These are phyloP conservation scores for Bucorvus abyssinicus DNA, from an alignment of 2,797 vertebrate species.

Conservation along the genomic window DNA sequence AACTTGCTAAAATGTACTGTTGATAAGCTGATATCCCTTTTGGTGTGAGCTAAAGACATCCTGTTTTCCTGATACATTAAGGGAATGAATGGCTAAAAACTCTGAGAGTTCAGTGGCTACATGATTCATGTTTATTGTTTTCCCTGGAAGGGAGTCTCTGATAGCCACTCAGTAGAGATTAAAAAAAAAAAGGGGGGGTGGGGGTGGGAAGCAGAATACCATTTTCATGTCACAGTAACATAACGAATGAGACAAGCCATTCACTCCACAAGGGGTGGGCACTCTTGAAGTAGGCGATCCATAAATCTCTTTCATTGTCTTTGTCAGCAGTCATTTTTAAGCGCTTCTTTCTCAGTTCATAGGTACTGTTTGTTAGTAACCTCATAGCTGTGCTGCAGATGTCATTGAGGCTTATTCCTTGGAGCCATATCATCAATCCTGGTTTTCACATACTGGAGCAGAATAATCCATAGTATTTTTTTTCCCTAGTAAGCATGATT, in stretches of 20 bases:
- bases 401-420: slow-evolving; percentile 39
- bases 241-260: slow-evolving; percentile 48
- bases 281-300: slow-evolving; percentile 20
- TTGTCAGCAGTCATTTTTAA: slow-evolving; percentile 61
- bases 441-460: not conserved
- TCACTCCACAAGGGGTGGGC: not conserved
- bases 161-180: not conserved
- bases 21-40: slow-evolving; percentile 38
- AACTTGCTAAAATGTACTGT: not conserved
- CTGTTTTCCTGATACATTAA: slow-evolving; percentile 31
- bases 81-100: not conserved
- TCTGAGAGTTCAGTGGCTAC: slow-evolving; percentile 14
- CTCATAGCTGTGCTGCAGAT: slow-evolving; percentile 20
- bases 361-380: slow-evolving; percentile 50
- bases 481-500: not conserved
- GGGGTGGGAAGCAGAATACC: not conserved
- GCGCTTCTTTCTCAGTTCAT: slow-evolving; percentile 53
- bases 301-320: slow-evolving; percentile 50
- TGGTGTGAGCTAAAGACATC: slow-evolving; percentile 28
- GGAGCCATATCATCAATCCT: slow-evolving; percentile 9
- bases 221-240: slow-evolving; percentile 7
- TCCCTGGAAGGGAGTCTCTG: not conserved
- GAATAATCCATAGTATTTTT: not conserved
- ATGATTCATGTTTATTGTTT: slow-evolving; percentile 43
- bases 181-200: not conserved